A percentile compares a stretch with the other conserved stretches of the same genome.
Conservation (phyloP, 2,113 vertebrate genomes). For the Lutjanus erythropterus region DNA sequence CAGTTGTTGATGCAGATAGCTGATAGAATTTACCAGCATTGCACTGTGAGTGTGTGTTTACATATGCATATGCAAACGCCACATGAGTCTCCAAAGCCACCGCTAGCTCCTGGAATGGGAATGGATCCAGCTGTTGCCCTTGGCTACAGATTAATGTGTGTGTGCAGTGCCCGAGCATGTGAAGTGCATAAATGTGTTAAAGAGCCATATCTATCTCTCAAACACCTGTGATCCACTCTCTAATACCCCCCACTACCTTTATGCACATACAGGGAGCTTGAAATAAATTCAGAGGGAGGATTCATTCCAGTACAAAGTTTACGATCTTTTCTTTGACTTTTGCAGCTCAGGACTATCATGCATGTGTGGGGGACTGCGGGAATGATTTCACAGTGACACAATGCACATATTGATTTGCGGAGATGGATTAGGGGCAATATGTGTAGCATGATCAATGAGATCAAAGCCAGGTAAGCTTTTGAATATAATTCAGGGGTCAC, state of each 20-base stretch:
- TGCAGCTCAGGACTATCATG: conserved; percentile 1
- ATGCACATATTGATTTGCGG: conserved; percentile 24
- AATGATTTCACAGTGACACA: conserved; percentile 6
- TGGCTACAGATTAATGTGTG: conserved; percentile 56
- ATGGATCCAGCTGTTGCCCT: conserved; percentile 60
- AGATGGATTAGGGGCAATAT: conserved; percentile 30
- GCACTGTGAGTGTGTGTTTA: conserved; percentile 52
- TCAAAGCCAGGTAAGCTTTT: conserved; percentile 24
- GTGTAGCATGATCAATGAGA: conserved; percentile 25
- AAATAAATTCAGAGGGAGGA: conserved; percentile 28
- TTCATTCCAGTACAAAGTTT: conserved; percentile 30
- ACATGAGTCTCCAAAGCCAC: conserved; percentile 44
- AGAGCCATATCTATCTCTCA: conserved; percentile 42
- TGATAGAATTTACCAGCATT: conserved; percentile 35
- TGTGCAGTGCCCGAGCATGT: conserved; percentile 36
- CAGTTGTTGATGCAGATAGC: conserved; percentile 33
- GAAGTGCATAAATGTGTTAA: conserved; percentile 40
- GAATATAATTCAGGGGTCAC: conserved; percentile 24
- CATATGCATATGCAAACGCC: conserved; percentile 43
- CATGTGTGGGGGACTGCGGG: not conserved
- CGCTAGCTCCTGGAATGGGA: conserved; percentile 31
- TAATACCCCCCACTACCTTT: conserved; percentile 17
- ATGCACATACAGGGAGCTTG: not conserved
- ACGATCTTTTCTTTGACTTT: conserved; percentile 17
- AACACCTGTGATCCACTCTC: conserved; percentile 56